Percentiles rank a stretch among this genome's conserved stretches.
These are phyloP conservation scores for Syngnathoides biaculeatus DNA, from an alignment of 2,113 vertebrate species.

Conservation along the genomic window DNA sequence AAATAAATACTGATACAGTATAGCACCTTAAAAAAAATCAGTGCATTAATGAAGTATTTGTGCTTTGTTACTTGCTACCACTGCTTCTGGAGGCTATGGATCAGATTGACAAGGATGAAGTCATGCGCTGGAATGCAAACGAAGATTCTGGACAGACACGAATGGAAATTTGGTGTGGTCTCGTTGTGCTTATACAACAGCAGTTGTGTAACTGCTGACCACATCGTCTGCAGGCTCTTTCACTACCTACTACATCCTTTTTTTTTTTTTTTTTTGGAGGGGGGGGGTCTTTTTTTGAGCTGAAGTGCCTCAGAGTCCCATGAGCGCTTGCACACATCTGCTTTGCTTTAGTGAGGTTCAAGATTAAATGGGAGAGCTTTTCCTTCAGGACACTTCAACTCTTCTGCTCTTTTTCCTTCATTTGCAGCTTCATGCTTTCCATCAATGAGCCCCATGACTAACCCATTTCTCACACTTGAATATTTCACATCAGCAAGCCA, in stretches of 20 bases:
- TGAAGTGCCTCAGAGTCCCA: conserved; percentile 28
- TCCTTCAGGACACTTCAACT: conserved; percentile 3
- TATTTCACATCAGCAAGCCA: not conserved
- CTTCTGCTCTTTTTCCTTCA: not conserved
- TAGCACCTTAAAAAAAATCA: not conserved
- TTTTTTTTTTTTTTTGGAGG: conserved; percentile 31
- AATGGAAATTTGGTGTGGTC: not conserved
- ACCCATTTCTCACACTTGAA: not conserved
- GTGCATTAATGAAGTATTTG: not conserved
- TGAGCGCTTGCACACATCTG: conserved; percentile 58
- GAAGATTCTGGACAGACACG: not conserved
- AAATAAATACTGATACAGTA: not conserved
- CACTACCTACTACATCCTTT: conserved; percentile 18
- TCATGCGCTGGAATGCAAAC: not conserved
- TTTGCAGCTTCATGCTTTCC: not conserved
- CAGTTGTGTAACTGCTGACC: not conserved
- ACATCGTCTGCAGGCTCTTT: not conserved
- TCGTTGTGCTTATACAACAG: conserved; percentile 4
- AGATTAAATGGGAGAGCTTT: conserved; percentile 30
- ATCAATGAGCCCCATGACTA: not conserved
- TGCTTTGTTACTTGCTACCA: not conserved
- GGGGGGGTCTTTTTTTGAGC: not conserved
- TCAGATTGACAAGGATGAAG: not conserved
- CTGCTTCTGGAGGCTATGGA: not conserved
- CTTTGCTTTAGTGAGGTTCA: conserved; percentile 58